Base-by-base conservation (phyloP, 2,888 invertebrate species). In the Odontothrips loti region DNA sequence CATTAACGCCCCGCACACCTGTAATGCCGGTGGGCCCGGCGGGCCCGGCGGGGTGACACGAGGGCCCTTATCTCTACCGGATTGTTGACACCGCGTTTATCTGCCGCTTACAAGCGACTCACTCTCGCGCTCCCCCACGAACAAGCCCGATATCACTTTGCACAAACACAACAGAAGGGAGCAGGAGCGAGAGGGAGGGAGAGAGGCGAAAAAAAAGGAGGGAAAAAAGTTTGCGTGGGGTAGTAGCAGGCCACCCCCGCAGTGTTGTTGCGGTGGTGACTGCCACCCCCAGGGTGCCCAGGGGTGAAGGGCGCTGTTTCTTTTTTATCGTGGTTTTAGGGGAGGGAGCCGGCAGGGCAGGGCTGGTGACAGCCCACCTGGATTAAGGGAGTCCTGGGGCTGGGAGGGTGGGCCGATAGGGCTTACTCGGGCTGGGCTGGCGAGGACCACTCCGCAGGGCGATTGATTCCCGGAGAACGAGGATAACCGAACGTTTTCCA, bases 81-180 rank as follows among this genome's bases (percentile, higher is more conserved):
- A 20, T 68, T 68, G 68, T 68, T 68, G 68, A 68, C 68, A 68
- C 68, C 68, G 68, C 68, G n/a, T n/a, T 68, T 68, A 68, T 68
- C 68, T 68, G 68, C n/a, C 68, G 68, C 68, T 68, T 68, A 68
- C 68, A 68, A 68, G 68, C 68, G 63, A 17, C 51, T 51, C 51
- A 17, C 51, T 12, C 51, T 51, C 51, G 15, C 63, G 20, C 63
- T n/a, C n/a, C 20, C 20, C 63, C 63, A 63, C 63, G 68, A 68
- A 68, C 68, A 68, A 68, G 68, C 68, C 68, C 17, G 68, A 68
- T 68, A 68, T 68, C 68, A 68, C 68, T 68, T 68, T 68, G 68
- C 68, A 23, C 68, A 68, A 68, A 68, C 68, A 68, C 68, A 51
- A 51, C 51, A 17, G 51, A 12, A 51, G 51, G 51, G 15, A 51